A percentile compares a stretch with the other conserved stretches of the same genome.
phyloP scores from a whole-genome alignment of 2,888 invertebrate species.

The Eilema griseolum region DNA sequence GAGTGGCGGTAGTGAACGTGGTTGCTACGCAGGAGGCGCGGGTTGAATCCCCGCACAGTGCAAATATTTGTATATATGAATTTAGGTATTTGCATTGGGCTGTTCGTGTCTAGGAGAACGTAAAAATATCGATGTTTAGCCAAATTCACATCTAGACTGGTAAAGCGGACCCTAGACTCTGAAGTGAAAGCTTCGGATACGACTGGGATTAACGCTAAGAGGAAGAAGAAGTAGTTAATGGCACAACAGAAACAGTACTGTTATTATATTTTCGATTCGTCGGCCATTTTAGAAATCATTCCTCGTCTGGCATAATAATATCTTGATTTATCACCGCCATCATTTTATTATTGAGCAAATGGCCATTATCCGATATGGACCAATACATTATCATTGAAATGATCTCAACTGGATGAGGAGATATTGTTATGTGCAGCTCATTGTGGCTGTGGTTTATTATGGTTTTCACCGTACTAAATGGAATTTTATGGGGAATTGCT shows the following conservation, averaged over 20 bases:
- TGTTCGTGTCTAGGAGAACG: too few species aligned
- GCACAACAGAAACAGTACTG: background rate
- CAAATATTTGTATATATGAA: too few species aligned
- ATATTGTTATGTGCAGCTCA: slow-evolving; percentile 8
- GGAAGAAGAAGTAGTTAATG: too few species aligned
- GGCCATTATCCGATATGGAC: slow-evolving; percentile 7
- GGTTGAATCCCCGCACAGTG: too few species aligned
- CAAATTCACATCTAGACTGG: too few species aligned
- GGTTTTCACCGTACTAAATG: slow-evolving; percentile 8
- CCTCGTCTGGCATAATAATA: slow-evolving; percentile 8
- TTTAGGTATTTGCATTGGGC: too few species aligned
- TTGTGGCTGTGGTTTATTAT: slow-evolving; percentile 7
- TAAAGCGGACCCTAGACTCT: too few species aligned
- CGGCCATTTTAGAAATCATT: slow-evolving; percentile 10
- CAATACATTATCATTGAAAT: slow-evolving; percentile 14
- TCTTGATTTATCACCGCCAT: slow-evolving; percentile 14
- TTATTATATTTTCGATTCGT: background rate
- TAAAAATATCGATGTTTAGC: too few species aligned
- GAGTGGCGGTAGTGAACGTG: too few species aligned
- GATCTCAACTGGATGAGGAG: slow-evolving; percentile 9
- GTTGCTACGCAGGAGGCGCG: too few species aligned
- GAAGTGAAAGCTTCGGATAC: too few species aligned
- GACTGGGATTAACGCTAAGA: too few species aligned
- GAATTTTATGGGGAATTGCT: background rate
- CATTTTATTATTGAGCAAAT: slow-evolving; percentile 13